A percentile compares a stretch with the other conserved stretches of the same genome.
Conservation (phyloP, 2,888 invertebrate species). For the Patella caerulea region DNA sequence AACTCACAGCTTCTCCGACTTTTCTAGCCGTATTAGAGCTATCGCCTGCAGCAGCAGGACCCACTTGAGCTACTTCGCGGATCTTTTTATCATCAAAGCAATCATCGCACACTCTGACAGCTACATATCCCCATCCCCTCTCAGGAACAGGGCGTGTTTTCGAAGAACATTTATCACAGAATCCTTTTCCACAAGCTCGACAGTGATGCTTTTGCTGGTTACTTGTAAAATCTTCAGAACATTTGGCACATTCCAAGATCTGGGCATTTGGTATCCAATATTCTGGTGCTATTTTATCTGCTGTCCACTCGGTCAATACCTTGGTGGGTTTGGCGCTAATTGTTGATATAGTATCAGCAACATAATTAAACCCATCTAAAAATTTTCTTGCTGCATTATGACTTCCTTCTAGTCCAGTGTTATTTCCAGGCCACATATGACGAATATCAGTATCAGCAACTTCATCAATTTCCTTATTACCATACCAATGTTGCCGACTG, state of each 20-base stretch:
- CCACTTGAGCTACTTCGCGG: not conserved
- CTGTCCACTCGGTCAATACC: slow-evolving; percentile 80
- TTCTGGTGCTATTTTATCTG: slow-evolving; percentile 83
- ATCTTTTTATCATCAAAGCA: slow-evolving; percentile 73
- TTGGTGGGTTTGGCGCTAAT: slow-evolving; percentile 82
- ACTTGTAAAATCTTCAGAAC: slow-evolving; percentile 72
- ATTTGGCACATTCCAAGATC: slow-evolving; percentile 81
- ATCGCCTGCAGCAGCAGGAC: slow-evolving; percentile 40
- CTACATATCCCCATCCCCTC: slow-evolving; percentile 79
- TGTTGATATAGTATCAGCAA: slow-evolving; percentile 78
- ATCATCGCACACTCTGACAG: slow-evolving; percentile 82
- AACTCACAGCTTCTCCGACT: slow-evolving; percentile 81
- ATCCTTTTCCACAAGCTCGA: slow-evolving; percentile 84
- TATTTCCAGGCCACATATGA: slow-evolving; percentile 78
- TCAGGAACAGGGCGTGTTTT: slow-evolving; percentile 80
- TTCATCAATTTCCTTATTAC: slow-evolving; percentile 81
- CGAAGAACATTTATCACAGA: slow-evolving; percentile 82
- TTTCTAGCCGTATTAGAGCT: slow-evolving; percentile 64
- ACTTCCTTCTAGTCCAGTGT: slow-evolving; percentile 65
- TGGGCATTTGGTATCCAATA: slow-evolving; percentile 86
- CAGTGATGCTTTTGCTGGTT: slow-evolving; percentile 76
- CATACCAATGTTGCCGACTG: slow-evolving; percentile 86
- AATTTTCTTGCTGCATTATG: slow-evolving; percentile 79
- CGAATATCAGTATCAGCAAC: slow-evolving; percentile 79
- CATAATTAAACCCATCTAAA: slow-evolving; percentile 78